Percentiles rank a stretch among this genome's conserved stretches.
phyloP scores from a whole-genome alignment of 2,113 vertebrate species.

The Otolemur garnettii region DNA sequence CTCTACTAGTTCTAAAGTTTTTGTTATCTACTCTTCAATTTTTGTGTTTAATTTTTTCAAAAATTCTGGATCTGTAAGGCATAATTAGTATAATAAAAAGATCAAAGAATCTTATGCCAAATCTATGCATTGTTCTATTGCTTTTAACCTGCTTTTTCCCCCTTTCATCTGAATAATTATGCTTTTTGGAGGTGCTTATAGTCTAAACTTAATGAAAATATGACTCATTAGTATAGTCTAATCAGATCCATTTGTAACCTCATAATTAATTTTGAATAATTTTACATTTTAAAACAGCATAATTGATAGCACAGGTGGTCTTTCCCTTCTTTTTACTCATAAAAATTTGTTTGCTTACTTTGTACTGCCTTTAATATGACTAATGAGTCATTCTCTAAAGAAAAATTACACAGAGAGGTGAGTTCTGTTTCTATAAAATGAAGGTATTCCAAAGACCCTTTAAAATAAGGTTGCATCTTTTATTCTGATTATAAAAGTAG shows the following conservation, averaged over 20 bases:
- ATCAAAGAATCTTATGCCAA: background rate
- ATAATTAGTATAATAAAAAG: background rate
- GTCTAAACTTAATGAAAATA: constrained; percentile 47
- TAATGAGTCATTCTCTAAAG: background rate
- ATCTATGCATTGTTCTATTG: background rate
- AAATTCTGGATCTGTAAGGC: background rate
- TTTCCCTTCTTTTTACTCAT: background rate
- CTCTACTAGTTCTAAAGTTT: background rate
- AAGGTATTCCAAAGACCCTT: background rate
- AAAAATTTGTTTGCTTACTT: background rate
- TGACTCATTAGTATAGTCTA: background rate
- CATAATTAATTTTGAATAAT: constrained; percentile 53
- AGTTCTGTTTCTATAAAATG: constrained; percentile 20
- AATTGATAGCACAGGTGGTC: background rate
- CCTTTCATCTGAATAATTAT: constrained; percentile 44
- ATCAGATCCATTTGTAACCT: background rate
- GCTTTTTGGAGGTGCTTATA: background rate
- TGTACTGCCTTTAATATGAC: background rate
- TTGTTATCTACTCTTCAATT: constrained; percentile 41
- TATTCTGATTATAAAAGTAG: background rate
- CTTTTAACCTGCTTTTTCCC: constrained; percentile 37
- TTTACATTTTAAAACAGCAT: constrained; percentile 34
- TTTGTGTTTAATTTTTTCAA: background rate
- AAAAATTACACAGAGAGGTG: background rate
- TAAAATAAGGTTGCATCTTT: constrained; percentile 22